A percentile compares a stretch with the other conserved stretches of the same genome.
Evolutionary conservation across 2,113 vertebrate genomes (phyloP).

Genomic region (Lota lota): DNA sequence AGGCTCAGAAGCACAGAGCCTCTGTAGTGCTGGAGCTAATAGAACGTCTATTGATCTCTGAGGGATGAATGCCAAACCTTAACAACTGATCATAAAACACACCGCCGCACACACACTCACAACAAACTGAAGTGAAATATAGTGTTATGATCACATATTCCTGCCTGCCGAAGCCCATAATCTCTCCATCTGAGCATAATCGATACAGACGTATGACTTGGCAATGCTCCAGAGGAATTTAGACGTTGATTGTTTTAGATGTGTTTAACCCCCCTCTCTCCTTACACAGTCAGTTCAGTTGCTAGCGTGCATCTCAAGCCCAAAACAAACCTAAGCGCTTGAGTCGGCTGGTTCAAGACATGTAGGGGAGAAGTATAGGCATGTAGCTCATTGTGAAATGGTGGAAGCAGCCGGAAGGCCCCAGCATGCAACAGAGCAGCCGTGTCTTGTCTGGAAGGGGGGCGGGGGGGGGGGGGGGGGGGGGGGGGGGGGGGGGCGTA

Average conservation of each 20-base stretch:
- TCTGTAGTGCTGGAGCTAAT: slow-evolving; percentile 6
- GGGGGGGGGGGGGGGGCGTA: not conserved
- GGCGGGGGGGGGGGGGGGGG: not conserved
- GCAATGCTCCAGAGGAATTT: too few relatives aligned
- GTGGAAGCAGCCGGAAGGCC: too few relatives aligned
- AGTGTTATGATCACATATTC: not conserved
- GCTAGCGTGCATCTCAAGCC: too few relatives aligned
- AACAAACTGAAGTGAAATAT: not conserved
- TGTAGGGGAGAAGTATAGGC: too few relatives aligned
- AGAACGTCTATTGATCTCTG: slow-evolving; percentile 21
- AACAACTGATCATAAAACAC: slow-evolving; percentile 20
- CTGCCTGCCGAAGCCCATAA: not conserved
- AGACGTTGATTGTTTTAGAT: too few relatives aligned
- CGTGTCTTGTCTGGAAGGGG: too few relatives aligned
- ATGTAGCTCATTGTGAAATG: too few relatives aligned
- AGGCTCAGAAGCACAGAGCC: slow-evolving; percentile 7
- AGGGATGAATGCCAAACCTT: slow-evolving; percentile 1
- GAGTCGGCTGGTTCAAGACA: not conserved
- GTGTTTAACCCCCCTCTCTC: too few relatives aligned
- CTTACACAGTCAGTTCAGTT: too few relatives aligned
- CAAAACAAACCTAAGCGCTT: not conserved
- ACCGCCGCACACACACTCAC: not conserved
- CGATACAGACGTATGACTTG: not conserved
- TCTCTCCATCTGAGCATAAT: too few relatives aligned
- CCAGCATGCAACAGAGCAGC: too few relatives aligned